Evolutionary conservation across 2,888 invertebrate species (phyloP), one percentile per base, ranked within the genome.

Genomic region (Willowsia nigromaculata): DNA sequence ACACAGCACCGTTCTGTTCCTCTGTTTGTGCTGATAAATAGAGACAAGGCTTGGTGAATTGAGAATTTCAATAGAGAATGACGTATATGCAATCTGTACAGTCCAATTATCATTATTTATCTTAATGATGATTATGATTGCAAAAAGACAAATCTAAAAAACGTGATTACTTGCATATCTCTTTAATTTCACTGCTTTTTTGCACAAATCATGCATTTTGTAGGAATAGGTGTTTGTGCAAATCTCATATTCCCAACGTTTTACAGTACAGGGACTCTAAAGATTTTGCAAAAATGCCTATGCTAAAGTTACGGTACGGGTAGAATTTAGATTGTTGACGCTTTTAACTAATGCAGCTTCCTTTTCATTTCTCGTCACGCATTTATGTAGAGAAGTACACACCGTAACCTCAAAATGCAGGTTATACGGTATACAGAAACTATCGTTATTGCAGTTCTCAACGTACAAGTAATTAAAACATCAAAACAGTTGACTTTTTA

Each of bases 81-180:
- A 76, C 76, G 47, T 47, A 50, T 30, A 11, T 0, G 15, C 5
- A 71, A 56, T 56, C 25, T 68, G 43, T 13, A 83, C 50, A 65
- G 22, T 71, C 15, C 65, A 74, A 84, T 84, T 84, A 84, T 56
- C 71, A 84, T 47, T 50, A 47, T 74, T 85, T 85, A 62, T 85
- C 85, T 47, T 78, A 76, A 85, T 84, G 68, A 68, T 59, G 43
- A 37, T 71, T 33, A 84, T 78, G 30, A 53, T 53, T 83, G 50
- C 47, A 83, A 65, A n/a, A n/a, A 65, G 68, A 50, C 81, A 62
- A 80, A 81, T 81, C 43, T 27, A 37, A 4, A n/a, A 81, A 68
- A 68, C 76, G 76, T 50, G 76, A 76, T 76, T 76, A 50, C 76
- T 50, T 50, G 50, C 71, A 76, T 30, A 76, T 30, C 15, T 76